Evolutionary conservation across 2,113 vertebrate species (phyloP).

Genomic region (Equus przewalskii): DNA sequence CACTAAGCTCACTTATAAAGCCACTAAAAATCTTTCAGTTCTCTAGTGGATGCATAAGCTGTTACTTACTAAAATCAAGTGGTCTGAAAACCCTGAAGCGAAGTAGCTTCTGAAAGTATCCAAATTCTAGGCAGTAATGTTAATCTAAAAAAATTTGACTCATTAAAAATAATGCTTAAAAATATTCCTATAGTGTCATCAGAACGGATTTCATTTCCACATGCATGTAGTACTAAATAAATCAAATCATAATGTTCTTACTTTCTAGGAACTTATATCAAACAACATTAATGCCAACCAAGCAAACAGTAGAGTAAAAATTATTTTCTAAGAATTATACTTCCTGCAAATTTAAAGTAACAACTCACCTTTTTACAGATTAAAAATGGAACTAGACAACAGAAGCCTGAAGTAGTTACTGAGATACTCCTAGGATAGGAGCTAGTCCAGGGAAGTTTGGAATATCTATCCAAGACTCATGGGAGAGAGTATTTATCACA

Average conservation of each 20-base stretch:
- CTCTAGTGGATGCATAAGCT: conserved; percentile 34
- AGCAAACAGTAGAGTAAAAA: conserved; percentile 46
- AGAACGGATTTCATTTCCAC: conserved; percentile 63
- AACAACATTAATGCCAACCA: neutral
- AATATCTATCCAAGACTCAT: neutral
- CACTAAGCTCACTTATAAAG: conserved; percentile 54
- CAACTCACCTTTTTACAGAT: conserved; percentile 16
- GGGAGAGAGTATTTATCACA: neutral
- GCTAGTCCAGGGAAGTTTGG: neutral
- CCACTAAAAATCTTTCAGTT: conserved; percentile 29
- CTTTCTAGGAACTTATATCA: neutral
- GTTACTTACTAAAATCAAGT: conserved; percentile 56
- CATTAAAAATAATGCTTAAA: conserved; percentile 64
- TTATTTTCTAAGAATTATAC: conserved; percentile 23
- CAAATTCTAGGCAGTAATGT: conserved; percentile 46
- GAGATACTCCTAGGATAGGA: neutral
- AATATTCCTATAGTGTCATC: neutral
- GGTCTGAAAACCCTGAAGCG: neutral
- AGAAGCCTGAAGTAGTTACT: neutral
- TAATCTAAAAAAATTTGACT: conserved; percentile 11
- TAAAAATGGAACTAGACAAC: conserved; percentile 17
- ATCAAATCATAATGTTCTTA: neutral
- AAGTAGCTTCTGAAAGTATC: conserved; percentile 29
- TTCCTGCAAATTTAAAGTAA: conserved; percentile 45
- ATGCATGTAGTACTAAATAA: neutral